phyloP scores from a whole-genome alignment of 2,797 vertebrate species.

The Muscicapa comitata region DNA sequence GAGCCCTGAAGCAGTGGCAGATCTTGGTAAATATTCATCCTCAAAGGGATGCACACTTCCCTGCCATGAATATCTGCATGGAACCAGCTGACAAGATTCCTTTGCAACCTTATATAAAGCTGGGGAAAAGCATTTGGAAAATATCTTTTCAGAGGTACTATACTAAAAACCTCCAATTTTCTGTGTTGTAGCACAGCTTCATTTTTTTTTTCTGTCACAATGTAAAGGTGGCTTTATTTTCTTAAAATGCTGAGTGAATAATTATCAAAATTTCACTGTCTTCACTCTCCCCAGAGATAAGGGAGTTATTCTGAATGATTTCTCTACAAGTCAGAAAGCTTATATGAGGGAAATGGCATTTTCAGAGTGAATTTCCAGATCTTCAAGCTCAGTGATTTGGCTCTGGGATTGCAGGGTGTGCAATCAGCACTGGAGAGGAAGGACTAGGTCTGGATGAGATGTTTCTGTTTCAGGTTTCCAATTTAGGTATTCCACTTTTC shows the following conservation, averaged over 20 bases:
- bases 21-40: background rate
- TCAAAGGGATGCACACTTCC: background rate
- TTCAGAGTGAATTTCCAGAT: background rate
- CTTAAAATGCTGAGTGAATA: background rate
- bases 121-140: background rate
- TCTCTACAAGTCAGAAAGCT: background rate
- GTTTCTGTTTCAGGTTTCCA: background rate
- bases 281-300: background rate
- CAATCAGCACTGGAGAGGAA: background rate
- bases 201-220: rapidly evolving
- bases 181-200: background rate
- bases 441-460: background rate
- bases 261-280: background rate
- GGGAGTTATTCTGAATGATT: background rate
- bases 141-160: background rate
- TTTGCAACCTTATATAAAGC: background rate
- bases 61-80: background rate
- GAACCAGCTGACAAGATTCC: background rate
- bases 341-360: rapidly evolving
- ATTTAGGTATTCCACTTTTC: background rate
- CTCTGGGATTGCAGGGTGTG: background rate
- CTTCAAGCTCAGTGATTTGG: too few relatives aligned
- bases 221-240: background rate
- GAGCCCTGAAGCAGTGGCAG: background rate
- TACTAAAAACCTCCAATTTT: rapidly evolving